phyloP scores from a whole-genome alignment of 2,888 invertebrate species.

The Drosophila cracens region DNA sequence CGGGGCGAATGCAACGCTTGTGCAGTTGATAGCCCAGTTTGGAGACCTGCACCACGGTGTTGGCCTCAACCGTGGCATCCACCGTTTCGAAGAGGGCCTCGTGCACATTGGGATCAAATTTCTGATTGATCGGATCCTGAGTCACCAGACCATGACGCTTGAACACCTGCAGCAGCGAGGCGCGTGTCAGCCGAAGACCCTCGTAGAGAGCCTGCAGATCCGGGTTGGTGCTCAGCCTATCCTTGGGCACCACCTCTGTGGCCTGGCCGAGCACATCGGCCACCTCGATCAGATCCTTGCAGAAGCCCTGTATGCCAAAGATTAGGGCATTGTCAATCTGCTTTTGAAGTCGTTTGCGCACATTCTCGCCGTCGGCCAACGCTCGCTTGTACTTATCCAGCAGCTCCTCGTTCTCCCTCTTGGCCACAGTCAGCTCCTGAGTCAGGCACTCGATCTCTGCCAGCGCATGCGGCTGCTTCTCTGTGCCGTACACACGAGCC shows the following conservation, averaged over 20 bases:
- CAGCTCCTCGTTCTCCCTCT: slow-evolving; percentile 87
- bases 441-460: slow-evolving; percentile 84
- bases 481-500: slow-evolving; percentile 31
- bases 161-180: slow-evolving; percentile 94
- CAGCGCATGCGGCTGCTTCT: too few species aligned
- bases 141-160: slow-evolving; percentile 94
- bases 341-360: slow-evolving; percentile 93
- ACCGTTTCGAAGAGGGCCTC: slow-evolving; percentile 98
- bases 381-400: slow-evolving; percentile 97
- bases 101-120: slow-evolving; percentile 98
- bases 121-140: slow-evolving; percentile 95
- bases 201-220: slow-evolving; percentile 92
- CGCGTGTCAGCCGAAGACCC: slow-evolving; percentile 95
- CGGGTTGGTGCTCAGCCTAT: slow-evolving; percentile 70
- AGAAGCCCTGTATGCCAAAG: slow-evolving; percentile 98
- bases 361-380: slow-evolving; percentile 97
- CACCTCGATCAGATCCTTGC: slow-evolving; percentile 98
- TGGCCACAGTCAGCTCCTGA: slow-evolving; percentile 87
- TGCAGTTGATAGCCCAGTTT: slow-evolving; percentile 98
- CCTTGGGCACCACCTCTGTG: slow-evolving; percentile 94
- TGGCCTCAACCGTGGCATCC: slow-evolving; percentile 91
- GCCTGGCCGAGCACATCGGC: slow-evolving; percentile 96
- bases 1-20: slow-evolving; percentile 97
- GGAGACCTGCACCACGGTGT: slow-evolving; percentile 95
- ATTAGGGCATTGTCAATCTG: slow-evolving; percentile 97